These are phyloP conservation scores for Brenthis daphne DNA, from an alignment of 2,888 invertebrate genomes.

Conservation along the genomic window DNA sequence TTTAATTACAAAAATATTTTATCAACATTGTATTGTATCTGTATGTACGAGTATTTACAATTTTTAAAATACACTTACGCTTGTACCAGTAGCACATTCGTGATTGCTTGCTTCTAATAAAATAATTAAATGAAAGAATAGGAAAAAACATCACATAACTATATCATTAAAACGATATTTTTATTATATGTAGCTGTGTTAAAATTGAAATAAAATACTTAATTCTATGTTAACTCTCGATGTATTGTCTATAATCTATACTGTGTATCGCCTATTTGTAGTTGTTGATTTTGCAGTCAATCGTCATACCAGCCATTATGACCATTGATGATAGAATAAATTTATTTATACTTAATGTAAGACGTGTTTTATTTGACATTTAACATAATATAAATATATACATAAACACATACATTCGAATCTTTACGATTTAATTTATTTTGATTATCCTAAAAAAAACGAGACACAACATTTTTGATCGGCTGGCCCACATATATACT, in stretches of 20 bases:
- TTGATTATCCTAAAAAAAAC: too few species aligned
- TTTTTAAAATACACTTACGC: too few species aligned
- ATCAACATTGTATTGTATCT: background rate
- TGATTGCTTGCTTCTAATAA: too few species aligned
- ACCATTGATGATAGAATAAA: constrained; percentile 77
- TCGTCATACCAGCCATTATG: constrained; percentile 81
- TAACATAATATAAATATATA: too few species aligned
- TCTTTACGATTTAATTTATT: too few species aligned
- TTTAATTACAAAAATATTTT: constrained; percentile 2
- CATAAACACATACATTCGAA: too few species aligned
- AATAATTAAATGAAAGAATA: background rate
- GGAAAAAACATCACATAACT: too few species aligned
- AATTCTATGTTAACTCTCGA: constrained; percentile 23
- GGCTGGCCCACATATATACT: too few species aligned
- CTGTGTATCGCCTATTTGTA: constrained; percentile 15
- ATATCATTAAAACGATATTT: background rate
- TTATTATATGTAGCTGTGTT: constrained; percentile 3
- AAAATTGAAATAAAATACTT: background rate
- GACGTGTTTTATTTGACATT: constrained; percentile 46
- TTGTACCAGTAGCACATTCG: too few species aligned
- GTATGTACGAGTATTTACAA: too few species aligned
- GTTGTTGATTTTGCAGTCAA: constrained; percentile 49
- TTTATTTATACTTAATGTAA: constrained; percentile 61
- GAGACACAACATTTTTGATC: too few species aligned
- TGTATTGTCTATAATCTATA: background rate